Conservation (phyloP, 2,797 vertebrate genomes). For the Fistularia commersonii region DNA sequence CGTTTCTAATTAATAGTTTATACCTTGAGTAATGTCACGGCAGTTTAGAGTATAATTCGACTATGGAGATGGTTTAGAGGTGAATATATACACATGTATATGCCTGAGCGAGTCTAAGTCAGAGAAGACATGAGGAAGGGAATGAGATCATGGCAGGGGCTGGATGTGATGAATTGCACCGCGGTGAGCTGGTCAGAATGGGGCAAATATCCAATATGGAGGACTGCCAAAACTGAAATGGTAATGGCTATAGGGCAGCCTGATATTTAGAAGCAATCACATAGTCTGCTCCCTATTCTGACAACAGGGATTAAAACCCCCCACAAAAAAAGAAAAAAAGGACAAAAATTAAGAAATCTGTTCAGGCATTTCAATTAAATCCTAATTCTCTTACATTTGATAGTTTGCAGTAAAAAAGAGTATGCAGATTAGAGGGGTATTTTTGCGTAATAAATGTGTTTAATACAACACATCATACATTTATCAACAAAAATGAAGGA, state of each 20-base stretch:
- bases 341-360: not conserved
- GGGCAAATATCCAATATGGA: constrained; percentile 14
- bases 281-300: not conserved
- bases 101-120: constrained; percentile 24
- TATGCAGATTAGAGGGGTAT: too few relatives aligned
- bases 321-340: not conserved
- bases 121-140: constrained; percentile 11
- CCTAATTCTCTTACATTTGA: too few relatives aligned
- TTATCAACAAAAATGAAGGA: too few relatives aligned
- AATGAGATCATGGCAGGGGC: constrained; percentile 35
- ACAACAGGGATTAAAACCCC: not conserved
- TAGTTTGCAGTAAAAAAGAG: too few relatives aligned
- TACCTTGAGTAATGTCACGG: too few relatives aligned
- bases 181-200: constrained; percentile 15
- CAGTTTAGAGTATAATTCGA: too few relatives aligned
- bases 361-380: not conserved
- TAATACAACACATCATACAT: too few relatives aligned
- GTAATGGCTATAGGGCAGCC: constrained; percentile 30
- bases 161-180: constrained; percentile 13
- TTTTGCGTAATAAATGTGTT: too few relatives aligned
- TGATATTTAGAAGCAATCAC: constrained; percentile 7
- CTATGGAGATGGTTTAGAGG: too few relatives aligned
- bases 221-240: constrained; percentile 20
- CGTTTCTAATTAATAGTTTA: too few relatives aligned
- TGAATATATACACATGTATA: not conserved